These are phyloP conservation scores for Poecilia picta DNA, from an alignment of 2,797 vertebrate species.

Conservation along the genomic window DNA sequence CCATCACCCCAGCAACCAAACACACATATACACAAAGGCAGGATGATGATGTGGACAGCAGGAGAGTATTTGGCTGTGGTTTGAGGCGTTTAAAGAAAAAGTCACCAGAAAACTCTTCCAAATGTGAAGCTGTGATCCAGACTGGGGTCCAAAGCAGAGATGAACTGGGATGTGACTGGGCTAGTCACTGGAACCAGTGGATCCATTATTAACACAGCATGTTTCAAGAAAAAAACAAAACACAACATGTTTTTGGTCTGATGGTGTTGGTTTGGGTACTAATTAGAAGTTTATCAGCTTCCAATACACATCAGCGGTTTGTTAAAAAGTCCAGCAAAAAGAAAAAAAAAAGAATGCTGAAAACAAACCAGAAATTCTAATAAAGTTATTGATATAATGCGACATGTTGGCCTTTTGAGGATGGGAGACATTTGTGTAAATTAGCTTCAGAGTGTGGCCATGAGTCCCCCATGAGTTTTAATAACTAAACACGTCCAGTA, in stretches of 20 bases:
- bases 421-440: neutral
- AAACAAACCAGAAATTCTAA: neutral
- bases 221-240: neutral
- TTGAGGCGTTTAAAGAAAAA: conserved; percentile 58
- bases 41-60: conserved; percentile 62
- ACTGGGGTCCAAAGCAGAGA: conserved; percentile 1
- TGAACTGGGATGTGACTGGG: conserved; percentile 3
- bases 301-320: neutral
- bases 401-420: conserved; percentile 3
- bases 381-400: neutral
- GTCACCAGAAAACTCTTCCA: conserved; percentile 47
- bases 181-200: neutral
- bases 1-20: conserved; percentile 81
- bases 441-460: neutral
- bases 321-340: neutral
- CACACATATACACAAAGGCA: conserved; percentile 72
- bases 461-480: neutral
- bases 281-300: neutral
- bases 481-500: neutral
- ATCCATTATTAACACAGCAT: neutral
- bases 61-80: conserved; percentile 63
- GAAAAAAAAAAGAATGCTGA: neutral
- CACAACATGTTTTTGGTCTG: neutral
- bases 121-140: conserved; percentile 49
- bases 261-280: neutral